Evolutionary conservation across 2,888 invertebrate genomes (phyloP).

Genomic region (Digitonthophagus gazella): DNA sequence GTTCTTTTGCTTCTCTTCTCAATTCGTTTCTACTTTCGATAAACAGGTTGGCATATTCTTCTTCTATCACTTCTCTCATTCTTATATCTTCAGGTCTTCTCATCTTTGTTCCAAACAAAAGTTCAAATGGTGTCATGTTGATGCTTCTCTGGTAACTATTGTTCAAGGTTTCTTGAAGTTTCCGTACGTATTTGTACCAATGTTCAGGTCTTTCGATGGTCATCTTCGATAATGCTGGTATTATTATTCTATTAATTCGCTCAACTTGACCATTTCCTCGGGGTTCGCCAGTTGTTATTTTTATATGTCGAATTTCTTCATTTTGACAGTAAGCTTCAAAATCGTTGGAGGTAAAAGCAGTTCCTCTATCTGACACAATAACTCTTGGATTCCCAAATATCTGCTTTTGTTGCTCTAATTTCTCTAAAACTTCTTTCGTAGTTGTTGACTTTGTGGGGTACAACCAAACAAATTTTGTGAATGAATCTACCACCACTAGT

Average conservation of each 20-base stretch:
- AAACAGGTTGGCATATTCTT: conserved; percentile 29
- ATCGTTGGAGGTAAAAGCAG: conserved; percentile 25
- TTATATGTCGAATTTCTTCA: conserved; percentile 23
- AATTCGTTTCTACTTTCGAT: conserved; percentile 27
- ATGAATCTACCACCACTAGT: no score
- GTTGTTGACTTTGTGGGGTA: no score
- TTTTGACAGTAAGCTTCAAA: conserved; percentile 25
- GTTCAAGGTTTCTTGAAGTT: conserved; percentile 5
- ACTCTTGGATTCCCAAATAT: conserved; percentile 30
- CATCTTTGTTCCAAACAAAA: conserved; percentile 1
- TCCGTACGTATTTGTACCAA: conserved; percentile 9
- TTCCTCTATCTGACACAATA: conserved; percentile 30
- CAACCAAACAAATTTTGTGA: no score
- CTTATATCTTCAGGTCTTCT: conserved; percentile 4
- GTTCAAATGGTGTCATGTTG: conserved; percentile 2
- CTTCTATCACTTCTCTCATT: conserved; percentile 30
- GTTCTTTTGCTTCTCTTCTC: conserved; percentile 26
- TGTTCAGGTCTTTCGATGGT: not conserved
- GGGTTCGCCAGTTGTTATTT: conserved; percentile 18
- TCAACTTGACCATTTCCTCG: not conserved
- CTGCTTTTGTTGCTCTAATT: conserved; percentile 23
- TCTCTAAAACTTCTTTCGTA: no score
- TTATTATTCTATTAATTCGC: not conserved
- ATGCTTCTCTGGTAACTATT: conserved; percentile 8
- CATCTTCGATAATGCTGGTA: not conserved